These are phyloP conservation scores for Bufo gargarizans DNA, from an alignment of 2,113 vertebrate species.

Conservation along the genomic window DNA sequence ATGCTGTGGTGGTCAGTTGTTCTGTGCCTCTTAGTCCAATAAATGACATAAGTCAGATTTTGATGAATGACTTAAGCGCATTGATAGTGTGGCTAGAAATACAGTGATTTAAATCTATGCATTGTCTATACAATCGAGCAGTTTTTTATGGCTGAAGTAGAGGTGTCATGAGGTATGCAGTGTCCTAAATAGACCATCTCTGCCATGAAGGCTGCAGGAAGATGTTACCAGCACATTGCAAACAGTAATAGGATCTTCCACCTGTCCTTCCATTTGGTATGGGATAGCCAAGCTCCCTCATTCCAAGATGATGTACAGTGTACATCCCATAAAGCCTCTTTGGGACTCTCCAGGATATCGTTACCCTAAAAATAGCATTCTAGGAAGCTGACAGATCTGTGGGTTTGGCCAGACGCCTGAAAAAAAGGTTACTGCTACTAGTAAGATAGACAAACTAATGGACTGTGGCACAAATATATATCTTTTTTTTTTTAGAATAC, in stretches of 20 bases:
- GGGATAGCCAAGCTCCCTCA: slow-evolving; percentile 40
- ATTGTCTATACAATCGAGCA: neutral
- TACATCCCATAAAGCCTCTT: slow-evolving; percentile 44
- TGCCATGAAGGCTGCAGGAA: slow-evolving; percentile 44
- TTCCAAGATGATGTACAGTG: slow-evolving; percentile 54
- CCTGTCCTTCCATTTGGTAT: slow-evolving; percentile 50
- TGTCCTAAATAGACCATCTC: slow-evolving; percentile 42
- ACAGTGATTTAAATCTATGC: neutral
- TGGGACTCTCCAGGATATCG: slow-evolving; percentile 55
- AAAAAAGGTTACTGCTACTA: neutral
- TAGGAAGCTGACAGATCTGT: slow-evolving; percentile 49
- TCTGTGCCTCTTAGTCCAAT: neutral
- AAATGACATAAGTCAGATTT: neutral
- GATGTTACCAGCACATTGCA: slow-evolving; percentile 44
- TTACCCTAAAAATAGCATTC: slow-evolving; percentile 53
- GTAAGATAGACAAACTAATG: neutral
- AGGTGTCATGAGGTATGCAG: neutral
- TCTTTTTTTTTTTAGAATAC: no score
- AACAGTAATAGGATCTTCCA: slow-evolving; percentile 44
- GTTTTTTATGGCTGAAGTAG: neutral
- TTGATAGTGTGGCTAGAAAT: neutral
- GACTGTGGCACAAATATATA: neutral
- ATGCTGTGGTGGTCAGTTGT: neutral
- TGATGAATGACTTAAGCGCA: neutral
- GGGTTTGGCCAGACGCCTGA: slow-evolving; percentile 9